Evolutionary conservation across 2,797 vertebrate genomes (phyloP).

Genomic region (Pyrocephalus nanus): DNA sequence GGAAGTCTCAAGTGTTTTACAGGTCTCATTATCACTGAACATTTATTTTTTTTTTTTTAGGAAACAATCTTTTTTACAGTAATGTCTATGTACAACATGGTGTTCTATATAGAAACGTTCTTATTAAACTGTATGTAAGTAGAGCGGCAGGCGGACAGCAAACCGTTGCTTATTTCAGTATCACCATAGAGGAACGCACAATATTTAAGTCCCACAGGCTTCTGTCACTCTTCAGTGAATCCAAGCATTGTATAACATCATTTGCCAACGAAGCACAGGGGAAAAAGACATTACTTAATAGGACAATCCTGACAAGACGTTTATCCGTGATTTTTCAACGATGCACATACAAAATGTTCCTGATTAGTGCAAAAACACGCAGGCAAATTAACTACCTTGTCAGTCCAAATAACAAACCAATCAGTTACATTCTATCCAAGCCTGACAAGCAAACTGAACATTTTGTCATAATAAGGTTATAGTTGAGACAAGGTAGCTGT

Average conservation of each 20-base stretch:
- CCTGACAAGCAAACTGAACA: slow-evolving; percentile 75
- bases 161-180: slow-evolving; percentile 64
- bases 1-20: slow-evolving; percentile 55
- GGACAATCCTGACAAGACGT: slow-evolving; percentile 79
- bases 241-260: slow-evolving; percentile 74
- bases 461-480: slow-evolving; percentile 75
- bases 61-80: slow-evolving; percentile 64
- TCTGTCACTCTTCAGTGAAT: slow-evolving; percentile 76
- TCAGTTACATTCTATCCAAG: slow-evolving; percentile 77
- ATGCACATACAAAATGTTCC: slow-evolving; percentile 74
- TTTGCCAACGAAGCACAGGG: slow-evolving; percentile 75
- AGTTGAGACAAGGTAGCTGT: slow-evolving; percentile 76
- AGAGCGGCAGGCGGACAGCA: slow-evolving; percentile 46
- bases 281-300: slow-evolving; percentile 78
- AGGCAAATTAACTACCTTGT: slow-evolving; percentile 80
- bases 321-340: slow-evolving; percentile 75
- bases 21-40: slow-evolving; percentile 55
- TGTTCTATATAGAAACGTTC: slow-evolving; percentile 55
- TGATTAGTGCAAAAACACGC: slow-evolving; percentile 73
- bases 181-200: slow-evolving; percentile 57
- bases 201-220: slow-evolving; percentile 73
- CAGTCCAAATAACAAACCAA: slow-evolving; percentile 78
- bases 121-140: slow-evolving; percentile 41
- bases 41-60: slow-evolving; percentile 19
- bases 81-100: slow-evolving; percentile 47